Evolutionary conservation across 2,113 vertebrate genomes (phyloP).

Genomic region (Sorex araneus): DNA sequence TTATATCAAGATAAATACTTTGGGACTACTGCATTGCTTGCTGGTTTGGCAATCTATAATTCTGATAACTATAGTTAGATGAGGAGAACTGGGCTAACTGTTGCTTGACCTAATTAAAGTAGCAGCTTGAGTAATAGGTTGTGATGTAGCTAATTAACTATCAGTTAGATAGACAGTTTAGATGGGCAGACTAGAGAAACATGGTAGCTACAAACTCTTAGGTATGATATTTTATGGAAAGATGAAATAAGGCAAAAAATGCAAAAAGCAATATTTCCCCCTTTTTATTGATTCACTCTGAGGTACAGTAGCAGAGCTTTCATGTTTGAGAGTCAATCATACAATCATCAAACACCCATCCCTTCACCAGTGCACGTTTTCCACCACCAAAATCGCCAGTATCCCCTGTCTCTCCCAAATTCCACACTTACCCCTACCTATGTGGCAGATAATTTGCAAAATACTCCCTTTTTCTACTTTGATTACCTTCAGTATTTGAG

Average conservation of each 20-base stretch:
- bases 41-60: background rate
- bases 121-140: background rate
- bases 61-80: background rate
- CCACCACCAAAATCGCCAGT: too few relatives aligned
- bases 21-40: background rate
- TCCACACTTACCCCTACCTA: too few relatives aligned
- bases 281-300: too few relatives aligned
- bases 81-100: background rate
- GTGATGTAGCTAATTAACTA: background rate
- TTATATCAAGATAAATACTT: conserved; percentile 32
- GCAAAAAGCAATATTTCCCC: too few relatives aligned
- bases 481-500: too few relatives aligned
- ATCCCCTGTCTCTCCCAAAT: too few relatives aligned
- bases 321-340: too few relatives aligned
- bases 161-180: background rate
- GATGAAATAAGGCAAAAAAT: background rate
- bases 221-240: background rate
- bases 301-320: too few relatives aligned
- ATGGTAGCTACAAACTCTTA: background rate
- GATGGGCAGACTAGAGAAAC: background rate
- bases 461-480: too few relatives aligned
- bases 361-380: too few relatives aligned
- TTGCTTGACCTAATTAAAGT: background rate
- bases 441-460: too few relatives aligned
- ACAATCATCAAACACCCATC: too few relatives aligned